A percentile compares a stretch with the other conserved stretches of the same genome.
Evolutionary conservation across 2,888 invertebrate species (phyloP).

Genomic region (Magallana nippona): DNA sequence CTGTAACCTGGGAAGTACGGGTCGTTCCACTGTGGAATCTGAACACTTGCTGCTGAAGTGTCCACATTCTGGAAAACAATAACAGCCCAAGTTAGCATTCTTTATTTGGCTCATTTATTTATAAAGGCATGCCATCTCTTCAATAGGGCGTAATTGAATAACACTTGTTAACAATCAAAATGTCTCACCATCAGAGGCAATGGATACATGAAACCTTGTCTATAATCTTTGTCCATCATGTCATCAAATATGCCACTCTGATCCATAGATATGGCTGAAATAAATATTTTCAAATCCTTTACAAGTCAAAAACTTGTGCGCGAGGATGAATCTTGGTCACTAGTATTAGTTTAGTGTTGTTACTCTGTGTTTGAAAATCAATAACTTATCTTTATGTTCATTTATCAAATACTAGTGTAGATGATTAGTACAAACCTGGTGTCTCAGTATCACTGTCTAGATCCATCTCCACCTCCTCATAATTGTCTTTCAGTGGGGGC

Average conservation of each 20-base stretch:
- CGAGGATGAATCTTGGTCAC: no score
- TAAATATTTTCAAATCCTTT: neutral
- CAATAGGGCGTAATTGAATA: neutral
- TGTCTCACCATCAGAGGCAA: constrained; percentile 28
- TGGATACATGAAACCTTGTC: constrained; percentile 1
- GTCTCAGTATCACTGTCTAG: constrained; percentile 70
- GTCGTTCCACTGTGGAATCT: constrained; percentile 5
- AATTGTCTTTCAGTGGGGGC: constrained; percentile 64
- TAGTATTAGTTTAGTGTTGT: no score
- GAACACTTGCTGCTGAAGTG: neutral
- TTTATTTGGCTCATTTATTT: neutral
- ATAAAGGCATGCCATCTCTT: no score
- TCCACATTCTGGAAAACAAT: neutral
- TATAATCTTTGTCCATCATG: constrained; percentile 16
- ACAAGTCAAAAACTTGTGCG: neutral
- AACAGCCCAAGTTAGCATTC: neutral
- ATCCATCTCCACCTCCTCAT: constrained; percentile 77
- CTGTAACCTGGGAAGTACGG: constrained; percentile 2
- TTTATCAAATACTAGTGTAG: no score
- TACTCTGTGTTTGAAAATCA: no score
- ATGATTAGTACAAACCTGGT: constrained; percentile 51
- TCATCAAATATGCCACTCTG: neutral
- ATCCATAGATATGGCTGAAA: neutral
- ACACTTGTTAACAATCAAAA: neutral
- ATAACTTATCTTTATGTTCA: no score